A percentile compares a stretch with the other conserved stretches of the same genome.
Conservation (phyloP, 1,140 invertebrate genomes). For the Drosophila oshimai region DNA sequence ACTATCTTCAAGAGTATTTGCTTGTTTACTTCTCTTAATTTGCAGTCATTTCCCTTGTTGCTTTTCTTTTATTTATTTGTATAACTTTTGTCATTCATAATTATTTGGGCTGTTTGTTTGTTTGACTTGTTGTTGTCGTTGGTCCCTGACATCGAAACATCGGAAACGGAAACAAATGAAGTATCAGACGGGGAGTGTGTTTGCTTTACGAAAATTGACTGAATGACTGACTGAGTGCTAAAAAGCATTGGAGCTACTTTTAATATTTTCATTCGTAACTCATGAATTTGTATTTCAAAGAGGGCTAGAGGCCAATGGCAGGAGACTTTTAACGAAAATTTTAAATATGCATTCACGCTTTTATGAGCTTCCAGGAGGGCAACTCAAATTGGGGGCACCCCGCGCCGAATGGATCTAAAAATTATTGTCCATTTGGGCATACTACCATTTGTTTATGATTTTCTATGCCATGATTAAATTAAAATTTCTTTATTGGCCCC, state of each 20-base stretch:
- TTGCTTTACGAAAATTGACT: conserved; percentile 45
- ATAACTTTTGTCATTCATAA: conserved; percentile 79
- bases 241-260: conserved; percentile 55
- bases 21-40: neutral
- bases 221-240: conserved; percentile 41
- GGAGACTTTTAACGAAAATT: conserved; percentile 51
- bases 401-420: neutral
- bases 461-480: conserved; percentile 68
- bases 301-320: conserved; percentile 2
- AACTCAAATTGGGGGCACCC: neutral
- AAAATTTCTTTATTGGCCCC: conserved; percentile 68
- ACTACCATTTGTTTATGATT: conserved; percentile 47
- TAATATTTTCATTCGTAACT: conserved; percentile 71
- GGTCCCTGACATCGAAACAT: conserved; percentile 50
- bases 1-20: conserved; percentile 29
- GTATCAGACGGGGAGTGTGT: conserved; percentile 66
- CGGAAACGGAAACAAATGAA: conserved; percentile 77
- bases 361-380: conserved; percentile 16
- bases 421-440: conserved; percentile 55
- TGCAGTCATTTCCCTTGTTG: conserved; percentile 8
- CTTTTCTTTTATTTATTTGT: conserved; percentile 62
- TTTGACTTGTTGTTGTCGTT: conserved; percentile 13
- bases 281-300: conserved; percentile 73
- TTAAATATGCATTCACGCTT: conserved; percentile 67
- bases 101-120: conserved; percentile 71